Evolutionary conservation across 2,797 vertebrate species (phyloP), one percentile per base, ranked within the genome.

Genomic region (Natrix natrix): DNA sequence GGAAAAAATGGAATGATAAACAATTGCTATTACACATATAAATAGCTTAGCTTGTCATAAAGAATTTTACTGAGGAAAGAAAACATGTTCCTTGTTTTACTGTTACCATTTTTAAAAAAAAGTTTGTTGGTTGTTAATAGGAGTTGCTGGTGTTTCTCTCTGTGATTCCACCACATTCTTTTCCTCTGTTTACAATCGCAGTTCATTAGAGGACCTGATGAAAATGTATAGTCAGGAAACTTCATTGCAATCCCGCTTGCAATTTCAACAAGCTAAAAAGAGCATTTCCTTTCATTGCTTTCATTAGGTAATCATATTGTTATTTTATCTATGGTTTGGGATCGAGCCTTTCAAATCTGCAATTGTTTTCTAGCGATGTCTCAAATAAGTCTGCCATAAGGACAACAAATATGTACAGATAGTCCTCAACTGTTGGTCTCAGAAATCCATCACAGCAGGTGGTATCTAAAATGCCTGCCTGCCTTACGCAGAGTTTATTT

Each of bases 361-460:
- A 96, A 96, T 94, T 96, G 91, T 57, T 94, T 94, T 94, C 94
- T 96, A 94, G 93, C 94, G 94, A 94, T 94, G 94, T 91, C 91
- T 96, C 92, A 97, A 97, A 97, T 96, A 96, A 97, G 95, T 94
- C 95, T 93, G 74, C 37, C 37, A 11, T 78, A 43, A 43, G 8
- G 16, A 69, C 66, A 69, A 74, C 14, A 74, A 74, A 74, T 74
- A 74, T 37, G 16, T 74, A 17, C n/a, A 74, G 2, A 69, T 32
- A 69, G n/a, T 32, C n/a, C 66, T 16, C 66, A 69, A 16, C 48
- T 1, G 32, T 37, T 37, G 32, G 32, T 37, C 32, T 37, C 32
- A 37, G 32, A 37, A 37, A 37, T 37, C 32, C 32, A 37, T 37
- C 32, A 37, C 1, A 37, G 32, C 32, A 37, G 32, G 32, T 37